Evolutionary conservation across 2,113 vertebrate species (phyloP).

Genomic region (Mola mola): DNA sequence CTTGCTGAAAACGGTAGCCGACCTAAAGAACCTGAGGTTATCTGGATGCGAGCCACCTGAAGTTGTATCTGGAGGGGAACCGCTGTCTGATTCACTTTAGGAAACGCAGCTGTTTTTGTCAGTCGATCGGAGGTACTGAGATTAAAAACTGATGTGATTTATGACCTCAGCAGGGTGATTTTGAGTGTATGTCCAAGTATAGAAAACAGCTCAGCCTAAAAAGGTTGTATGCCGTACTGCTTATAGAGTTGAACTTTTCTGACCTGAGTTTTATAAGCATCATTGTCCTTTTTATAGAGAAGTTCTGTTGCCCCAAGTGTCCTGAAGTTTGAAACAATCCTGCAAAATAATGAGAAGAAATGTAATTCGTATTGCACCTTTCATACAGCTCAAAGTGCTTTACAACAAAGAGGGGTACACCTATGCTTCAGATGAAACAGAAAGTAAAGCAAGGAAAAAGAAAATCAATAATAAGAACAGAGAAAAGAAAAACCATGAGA

Average conservation of each 20-base stretch:
- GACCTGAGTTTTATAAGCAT: not conserved
- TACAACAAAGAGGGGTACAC: no score
- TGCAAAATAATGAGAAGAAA: no score
- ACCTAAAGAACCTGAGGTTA: no score
- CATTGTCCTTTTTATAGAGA: no score
- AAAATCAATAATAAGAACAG: no score
- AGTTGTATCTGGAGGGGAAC: conserved; percentile 40
- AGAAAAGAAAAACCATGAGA: no score
- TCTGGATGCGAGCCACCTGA: not conserved
- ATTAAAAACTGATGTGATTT: conserved; percentile 62
- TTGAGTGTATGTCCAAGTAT: conserved; percentile 18
- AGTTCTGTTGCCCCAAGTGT: no score
- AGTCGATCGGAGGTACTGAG: conserved; percentile 24
- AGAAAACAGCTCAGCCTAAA: conserved; percentile 26
- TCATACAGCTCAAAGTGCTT: no score
- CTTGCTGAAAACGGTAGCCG: not conserved
- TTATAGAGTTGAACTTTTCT: not conserved
- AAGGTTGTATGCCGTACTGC: not conserved
- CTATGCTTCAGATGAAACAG: no score
- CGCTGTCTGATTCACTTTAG: conserved; percentile 41
- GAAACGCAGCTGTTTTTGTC: conserved; percentile 32
- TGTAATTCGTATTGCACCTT: no score
- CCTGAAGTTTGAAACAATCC: no score
- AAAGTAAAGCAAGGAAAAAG: no score
- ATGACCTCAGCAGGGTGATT: conserved; percentile 50